These are phyloP conservation scores for Stichopus chloronotus DNA, from an alignment of 35 echinoderm and acorn worm species.

Conservation along the genomic window DNA sequence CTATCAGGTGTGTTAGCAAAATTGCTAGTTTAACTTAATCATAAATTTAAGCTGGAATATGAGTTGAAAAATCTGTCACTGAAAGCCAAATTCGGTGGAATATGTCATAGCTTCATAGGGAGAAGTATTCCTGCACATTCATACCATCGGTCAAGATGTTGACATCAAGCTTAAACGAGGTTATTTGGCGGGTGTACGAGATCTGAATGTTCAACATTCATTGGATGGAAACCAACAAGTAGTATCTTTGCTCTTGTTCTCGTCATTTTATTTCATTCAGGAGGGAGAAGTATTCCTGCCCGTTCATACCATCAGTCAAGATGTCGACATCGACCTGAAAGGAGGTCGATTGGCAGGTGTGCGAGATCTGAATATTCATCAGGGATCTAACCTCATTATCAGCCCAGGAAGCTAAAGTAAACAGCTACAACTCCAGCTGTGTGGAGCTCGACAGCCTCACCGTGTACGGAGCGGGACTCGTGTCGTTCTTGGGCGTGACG, in stretches of 20 bases:
- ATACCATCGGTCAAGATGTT: constrained; percentile 9
- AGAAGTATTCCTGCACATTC: neutral
- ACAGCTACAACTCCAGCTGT: constrained; percentile 66
- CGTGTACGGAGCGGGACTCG: constrained; percentile 67
- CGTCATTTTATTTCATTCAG: neutral
- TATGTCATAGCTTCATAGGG: too few relatives aligned
- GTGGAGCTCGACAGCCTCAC: constrained; percentile 49
- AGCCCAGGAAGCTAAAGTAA: constrained; percentile 56
- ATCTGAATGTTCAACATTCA: neutral
- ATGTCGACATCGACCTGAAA: neutral
- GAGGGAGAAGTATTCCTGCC: neutral
- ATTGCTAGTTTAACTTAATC: neutral
- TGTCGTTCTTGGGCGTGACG: constrained; percentile 60
- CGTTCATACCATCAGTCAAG: neutral
- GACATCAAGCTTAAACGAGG: neutral
- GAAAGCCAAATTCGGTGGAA: neutral
- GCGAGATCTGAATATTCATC: neutral
- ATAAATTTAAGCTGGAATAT: neutral
- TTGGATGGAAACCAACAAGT: too few relatives aligned
- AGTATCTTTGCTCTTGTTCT: neutral
- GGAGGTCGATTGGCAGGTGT: constrained; percentile 3
- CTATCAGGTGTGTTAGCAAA: constrained; percentile 69
- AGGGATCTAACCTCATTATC: neutral
- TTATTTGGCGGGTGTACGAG: neutral
- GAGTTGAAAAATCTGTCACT: neutral